Conservation (phyloP, 2,888 invertebrate genomes). For the Tromatobia lineatoria region DNA sequence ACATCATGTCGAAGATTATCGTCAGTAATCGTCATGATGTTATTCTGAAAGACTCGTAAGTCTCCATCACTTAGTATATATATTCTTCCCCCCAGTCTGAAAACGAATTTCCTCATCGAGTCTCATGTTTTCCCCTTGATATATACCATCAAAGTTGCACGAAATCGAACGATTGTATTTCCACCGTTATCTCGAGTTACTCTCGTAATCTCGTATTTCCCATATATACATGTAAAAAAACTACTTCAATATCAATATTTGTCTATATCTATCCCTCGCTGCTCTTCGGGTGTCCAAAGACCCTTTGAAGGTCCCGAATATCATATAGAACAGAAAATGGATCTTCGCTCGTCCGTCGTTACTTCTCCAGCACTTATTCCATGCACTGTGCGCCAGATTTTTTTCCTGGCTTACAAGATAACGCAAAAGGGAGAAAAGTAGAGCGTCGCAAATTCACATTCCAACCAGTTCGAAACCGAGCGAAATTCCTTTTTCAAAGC, state of each 20-base stretch:
- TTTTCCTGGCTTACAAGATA: conserved; percentile 25
- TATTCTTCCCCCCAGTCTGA: not conserved
- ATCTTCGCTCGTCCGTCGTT: conserved; percentile 45
- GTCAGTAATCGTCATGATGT: not conserved
- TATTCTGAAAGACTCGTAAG: not conserved
- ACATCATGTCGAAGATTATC: no score
- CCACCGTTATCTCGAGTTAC: conserved; percentile 38
- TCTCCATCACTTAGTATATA: not conserved
- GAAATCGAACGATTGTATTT: conserved; percentile 48
- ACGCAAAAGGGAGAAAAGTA: conserved; percentile 14
- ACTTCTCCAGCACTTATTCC: not conserved
- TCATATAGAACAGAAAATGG: conserved; percentile 43
- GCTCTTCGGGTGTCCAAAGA: conserved; percentile 13
- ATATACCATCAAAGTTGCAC: not conserved
- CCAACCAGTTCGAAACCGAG: conserved; percentile 48
- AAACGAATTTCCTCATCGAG: not conserved
- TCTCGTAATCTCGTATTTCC: conserved; percentile 50
- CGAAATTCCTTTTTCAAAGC: conserved; percentile 48
- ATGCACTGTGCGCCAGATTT: conserved; percentile 22
- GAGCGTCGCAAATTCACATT: not conserved
- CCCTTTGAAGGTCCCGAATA: conserved; percentile 41
- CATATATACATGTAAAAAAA: conserved; percentile 9
- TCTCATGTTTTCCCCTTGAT: not conserved
- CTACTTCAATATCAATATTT: conserved; percentile 59
- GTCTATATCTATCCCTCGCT: not conserved